Percentiles rank a stretch among this genome's conserved stretches.
Conservation (phyloP, 2,888 invertebrate species). For the Papilio gigon region DNA sequence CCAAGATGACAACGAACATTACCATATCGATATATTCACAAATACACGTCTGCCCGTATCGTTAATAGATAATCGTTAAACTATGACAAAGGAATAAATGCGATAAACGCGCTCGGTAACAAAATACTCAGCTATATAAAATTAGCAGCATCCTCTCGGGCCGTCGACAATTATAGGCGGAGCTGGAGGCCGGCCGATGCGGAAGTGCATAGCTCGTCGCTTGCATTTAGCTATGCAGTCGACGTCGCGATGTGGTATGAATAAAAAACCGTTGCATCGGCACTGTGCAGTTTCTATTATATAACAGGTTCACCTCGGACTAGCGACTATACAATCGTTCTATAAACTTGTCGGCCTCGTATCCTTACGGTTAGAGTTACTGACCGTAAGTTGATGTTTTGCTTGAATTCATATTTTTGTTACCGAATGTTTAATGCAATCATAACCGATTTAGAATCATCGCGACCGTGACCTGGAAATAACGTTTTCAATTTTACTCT, state of each 20-base stretch:
- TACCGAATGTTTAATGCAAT: background rate
- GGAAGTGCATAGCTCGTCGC: slow-evolving; percentile 61
- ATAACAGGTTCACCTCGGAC: slow-evolving; percentile 45
- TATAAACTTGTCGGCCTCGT: slow-evolving; percentile 31
- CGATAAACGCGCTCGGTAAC: slow-evolving; percentile 15
- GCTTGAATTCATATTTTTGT: slow-evolving; percentile 5
- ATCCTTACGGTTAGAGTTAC: slow-evolving; percentile 24
- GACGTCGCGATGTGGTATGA: slow-evolving; percentile 55
- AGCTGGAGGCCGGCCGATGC: slow-evolving; percentile 56
- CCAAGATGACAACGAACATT: slow-evolving; percentile 4
- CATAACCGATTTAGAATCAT: background rate
- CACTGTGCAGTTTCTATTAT: slow-evolving; percentile 52
- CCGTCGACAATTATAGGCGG: slow-evolving; percentile 44
- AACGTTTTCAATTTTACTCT: slow-evolving; percentile 2
- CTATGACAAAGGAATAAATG: background rate
- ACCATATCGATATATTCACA: background rate
- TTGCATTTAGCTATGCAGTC: slow-evolving; percentile 63
- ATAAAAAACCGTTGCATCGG: slow-evolving; percentile 60
- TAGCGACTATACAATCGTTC: slow-evolving; percentile 35
- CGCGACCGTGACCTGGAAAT: slow-evolving; percentile 11
- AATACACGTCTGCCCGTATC: slow-evolving; percentile 6
- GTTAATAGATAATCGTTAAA: slow-evolving; percentile 10
- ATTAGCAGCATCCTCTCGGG: slow-evolving; percentile 40
- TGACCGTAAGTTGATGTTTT: slow-evolving; percentile 10
- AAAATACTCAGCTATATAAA: slow-evolving; percentile 5